Percentiles rank a stretch among this genome's conserved stretches.
These are phyloP conservation scores for Orchestes rusci DNA, from an alignment of 2,888 invertebrate genomes.

Conservation along the genomic window DNA sequence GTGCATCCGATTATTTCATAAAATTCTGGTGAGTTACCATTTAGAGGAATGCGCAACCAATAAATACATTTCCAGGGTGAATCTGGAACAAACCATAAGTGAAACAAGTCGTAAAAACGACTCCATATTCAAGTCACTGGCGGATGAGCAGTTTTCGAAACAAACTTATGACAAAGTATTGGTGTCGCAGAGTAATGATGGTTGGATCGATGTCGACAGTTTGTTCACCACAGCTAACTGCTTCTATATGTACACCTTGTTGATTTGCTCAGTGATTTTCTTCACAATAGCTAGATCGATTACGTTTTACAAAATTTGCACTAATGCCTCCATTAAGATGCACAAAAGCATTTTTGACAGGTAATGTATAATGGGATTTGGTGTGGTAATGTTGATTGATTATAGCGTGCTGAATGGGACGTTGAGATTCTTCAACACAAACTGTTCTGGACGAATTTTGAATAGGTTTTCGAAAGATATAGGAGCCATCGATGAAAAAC, in stretches of 20 bases:
- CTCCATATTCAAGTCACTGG: conserved; percentile 22
- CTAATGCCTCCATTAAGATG: conserved; percentile 49
- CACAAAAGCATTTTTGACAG: conserved; percentile 49
- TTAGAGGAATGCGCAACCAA: neutral
- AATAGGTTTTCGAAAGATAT: conserved; percentile 69
- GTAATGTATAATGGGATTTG: conserved; percentile 6
- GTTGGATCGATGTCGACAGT: conserved; percentile 15
- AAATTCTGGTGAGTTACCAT: conserved; percentile 57
- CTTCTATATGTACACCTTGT: conserved; percentile 30
- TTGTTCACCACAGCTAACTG: conserved; percentile 31
- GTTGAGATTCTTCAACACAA: conserved; percentile 62
- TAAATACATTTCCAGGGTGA: conserved; percentile 35
- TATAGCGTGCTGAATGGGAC: conserved; percentile 47
- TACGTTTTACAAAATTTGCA: conserved; percentile 47
- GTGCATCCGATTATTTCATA: conserved; percentile 73
- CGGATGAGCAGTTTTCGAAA: conserved; percentile 26
- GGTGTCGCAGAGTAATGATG: too few relatives aligned
- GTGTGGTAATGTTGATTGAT: neutral
- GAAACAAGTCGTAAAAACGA: conserved; percentile 23
- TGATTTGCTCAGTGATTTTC: conserved; percentile 37
- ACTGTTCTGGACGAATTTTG: conserved; percentile 55
- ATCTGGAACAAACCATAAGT: conserved; percentile 33
- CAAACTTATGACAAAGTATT: conserved; percentile 24
- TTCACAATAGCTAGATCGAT: conserved; percentile 45
- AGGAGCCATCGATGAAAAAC: conserved; percentile 50